phyloP scores from a whole-genome alignment of 2,888 invertebrate species.

The Ormia ochracea region DNA sequence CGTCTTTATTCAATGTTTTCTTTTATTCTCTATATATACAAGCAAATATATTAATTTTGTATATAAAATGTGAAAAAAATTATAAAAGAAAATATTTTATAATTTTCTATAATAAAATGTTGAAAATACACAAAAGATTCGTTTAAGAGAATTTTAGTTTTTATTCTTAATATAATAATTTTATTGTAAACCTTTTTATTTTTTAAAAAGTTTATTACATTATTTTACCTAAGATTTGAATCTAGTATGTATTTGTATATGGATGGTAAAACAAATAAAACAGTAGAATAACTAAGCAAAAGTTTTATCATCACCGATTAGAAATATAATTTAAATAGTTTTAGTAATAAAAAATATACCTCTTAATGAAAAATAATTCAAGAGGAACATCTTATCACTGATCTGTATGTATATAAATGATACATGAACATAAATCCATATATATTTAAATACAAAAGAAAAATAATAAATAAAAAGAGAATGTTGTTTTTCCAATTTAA shows the following conservation, averaged over 20 bases:
- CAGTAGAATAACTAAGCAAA: background rate
- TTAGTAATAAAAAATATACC: constrained; percentile 30
- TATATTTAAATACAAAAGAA: constrained; percentile 52
- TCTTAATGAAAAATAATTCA: constrained; percentile 18
- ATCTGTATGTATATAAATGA: constrained; percentile 54
- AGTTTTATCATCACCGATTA: constrained; percentile 6
- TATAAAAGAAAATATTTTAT: background rate
- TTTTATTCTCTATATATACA: background rate
- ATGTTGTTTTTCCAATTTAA: constrained; percentile 53
- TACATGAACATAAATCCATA: constrained; percentile 21
- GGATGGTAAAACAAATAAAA: background rate
- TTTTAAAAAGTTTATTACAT: background rate
- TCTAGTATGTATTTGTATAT: constrained; percentile 19
- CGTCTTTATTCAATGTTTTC: too few species aligned
- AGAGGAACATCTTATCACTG: constrained; percentile 37
- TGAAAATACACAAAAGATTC: background rate
- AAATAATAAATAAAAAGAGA: too few species aligned
- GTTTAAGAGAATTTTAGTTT: background rate
- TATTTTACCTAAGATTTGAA: constrained; percentile 44
- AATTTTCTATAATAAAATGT: background rate
- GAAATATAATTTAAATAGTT: constrained; percentile 28
- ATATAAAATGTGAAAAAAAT: background rate
- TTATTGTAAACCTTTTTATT: constrained; percentile 1
- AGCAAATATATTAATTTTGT: background rate
- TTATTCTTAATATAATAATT: background rate